phyloP scores from a whole-genome alignment of 2,113 vertebrate genomes.

The Brachyhypopomus gauderio region DNA sequence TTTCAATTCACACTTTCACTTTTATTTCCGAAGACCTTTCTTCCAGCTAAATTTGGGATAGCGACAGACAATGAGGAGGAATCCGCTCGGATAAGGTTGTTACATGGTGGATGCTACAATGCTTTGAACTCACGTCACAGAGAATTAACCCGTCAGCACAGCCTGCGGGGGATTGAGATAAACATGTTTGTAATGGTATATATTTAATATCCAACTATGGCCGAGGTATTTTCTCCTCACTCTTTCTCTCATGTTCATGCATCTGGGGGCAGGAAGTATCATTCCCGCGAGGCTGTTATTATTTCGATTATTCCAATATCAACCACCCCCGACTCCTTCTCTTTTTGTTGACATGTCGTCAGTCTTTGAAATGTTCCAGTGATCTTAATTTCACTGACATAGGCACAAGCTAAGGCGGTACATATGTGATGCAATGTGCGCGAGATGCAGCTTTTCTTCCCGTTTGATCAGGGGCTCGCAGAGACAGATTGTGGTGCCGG shows the following conservation, averaged over 20 bases:
- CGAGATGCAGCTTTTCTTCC: slow-evolving; percentile 54
- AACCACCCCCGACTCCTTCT: background rate
- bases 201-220: slow-evolving; percentile 73
- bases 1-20: slow-evolving; percentile 33
- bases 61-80: slow-evolving; percentile 64
- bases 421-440: slow-evolving; percentile 60
- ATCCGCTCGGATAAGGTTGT: slow-evolving; percentile 64
- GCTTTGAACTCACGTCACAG: slow-evolving; percentile 74
- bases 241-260: slow-evolving; percentile 51
- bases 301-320: slow-evolving; percentile 42
- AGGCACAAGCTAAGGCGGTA: slow-evolving; percentile 55
- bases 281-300: slow-evolving; percentile 54
- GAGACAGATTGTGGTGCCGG: slow-evolving; percentile 76
- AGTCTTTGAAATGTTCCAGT: slow-evolving; percentile 63
- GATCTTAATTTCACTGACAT: slow-evolving; percentile 64
- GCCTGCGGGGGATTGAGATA: slow-evolving; percentile 70
- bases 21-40: slow-evolving; percentile 51
- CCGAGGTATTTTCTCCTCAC: slow-evolving; percentile 34
- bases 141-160: slow-evolving; percentile 60
- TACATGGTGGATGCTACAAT: slow-evolving; percentile 67
- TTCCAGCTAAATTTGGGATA: slow-evolving; percentile 54
- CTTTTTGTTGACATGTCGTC: slow-evolving; percentile 67
- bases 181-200: slow-evolving; percentile 78
- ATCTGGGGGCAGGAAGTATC: slow-evolving; percentile 46
- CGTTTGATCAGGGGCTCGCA: slow-evolving; percentile 57